Evolutionary conservation across 2,113 vertebrate genomes (phyloP), one percentile per base, ranked within the genome.

Genomic region (Stomatorhinus ivindoensis): DNA sequence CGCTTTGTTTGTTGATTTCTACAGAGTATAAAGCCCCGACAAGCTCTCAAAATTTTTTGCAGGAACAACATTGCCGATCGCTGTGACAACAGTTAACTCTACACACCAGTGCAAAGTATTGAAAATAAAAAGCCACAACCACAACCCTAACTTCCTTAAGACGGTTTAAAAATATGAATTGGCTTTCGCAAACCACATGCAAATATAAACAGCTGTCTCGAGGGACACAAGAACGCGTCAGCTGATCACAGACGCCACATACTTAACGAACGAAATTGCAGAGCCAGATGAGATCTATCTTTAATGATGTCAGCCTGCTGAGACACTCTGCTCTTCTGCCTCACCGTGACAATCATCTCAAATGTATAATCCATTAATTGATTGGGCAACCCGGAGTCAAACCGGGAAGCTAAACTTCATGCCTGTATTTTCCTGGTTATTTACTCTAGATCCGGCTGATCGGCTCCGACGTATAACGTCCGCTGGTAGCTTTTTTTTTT

Each of bases 331-430:
- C 91, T 91, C 93, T 92, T 48, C 76, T 89, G 89, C 11, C 91
- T 89, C 53, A 53, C 93, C 90, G 91, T 89, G 89, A 86, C 90
- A 90, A 90, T 91, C 92, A 93, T 93, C 94, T 93, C 92, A 93
- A 91, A 93, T 92, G 91, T 91, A 91, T 92, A 92, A 94, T 95
- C 94, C 93, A 94, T 95, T 91, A 92, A 94, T 94, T 94, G 94
- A 95, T 95, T 92, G 92, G 91, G 87, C 90, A 91, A 93, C 89
- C 87, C 88, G 90, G 90, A 93, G 93, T 93, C 92, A 93, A 93
- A 90, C 91, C 89, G 89, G 92, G 91, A 93, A 95, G 95, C 94
- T 80, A 9, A 61, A 61, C 58, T 92, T 84, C 90, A 50, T 87
- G 92, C 91, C 93, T 92, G 89, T 90, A 53, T 90, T 91, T 94